phyloP scores from a whole-genome alignment of 2,113 vertebrate genomes.

The Tragulus kanchil region DNA sequence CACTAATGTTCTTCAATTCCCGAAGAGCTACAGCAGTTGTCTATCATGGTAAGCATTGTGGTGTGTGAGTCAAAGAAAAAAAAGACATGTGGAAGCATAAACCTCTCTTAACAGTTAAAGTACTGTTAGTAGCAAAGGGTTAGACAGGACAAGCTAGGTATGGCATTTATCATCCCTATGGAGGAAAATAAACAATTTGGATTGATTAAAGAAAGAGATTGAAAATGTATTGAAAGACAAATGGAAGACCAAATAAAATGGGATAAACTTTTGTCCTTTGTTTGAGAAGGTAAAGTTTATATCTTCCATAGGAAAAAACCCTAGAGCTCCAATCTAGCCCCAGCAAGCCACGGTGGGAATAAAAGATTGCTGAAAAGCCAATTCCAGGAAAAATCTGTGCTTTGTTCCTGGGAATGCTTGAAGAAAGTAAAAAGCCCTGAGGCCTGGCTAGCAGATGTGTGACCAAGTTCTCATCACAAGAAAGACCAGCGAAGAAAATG shows the following conservation, averaged over 20 bases:
- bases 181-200: constrained; percentile 54
- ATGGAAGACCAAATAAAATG: not conserved
- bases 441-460: constrained; percentile 51
- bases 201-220: not conserved
- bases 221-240: constrained; percentile 58
- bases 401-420: not conserved
- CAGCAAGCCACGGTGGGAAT: not conserved
- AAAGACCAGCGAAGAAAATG: constrained; percentile 28
- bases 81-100: constrained; percentile 56
- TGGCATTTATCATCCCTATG: constrained; percentile 17
- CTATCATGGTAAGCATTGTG: constrained; percentile 56
- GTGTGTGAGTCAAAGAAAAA: constrained; percentile 59
- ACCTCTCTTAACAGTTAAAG: constrained; percentile 21
- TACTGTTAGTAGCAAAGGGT: constrained; percentile 4
- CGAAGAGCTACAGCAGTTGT: not conserved
- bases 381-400: not conserved
- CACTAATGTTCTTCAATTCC: constrained; percentile 61
- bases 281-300: not conserved
- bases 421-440: not conserved
- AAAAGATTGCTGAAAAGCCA: not conserved
- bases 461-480: not conserved
- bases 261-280: not conserved
- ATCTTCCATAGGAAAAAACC: not conserved
- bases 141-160: not conserved
- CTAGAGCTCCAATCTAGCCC: not conserved